Conservation (phyloP, 1,140 invertebrate genomes). For the Scaptomyza graminum region DNA sequence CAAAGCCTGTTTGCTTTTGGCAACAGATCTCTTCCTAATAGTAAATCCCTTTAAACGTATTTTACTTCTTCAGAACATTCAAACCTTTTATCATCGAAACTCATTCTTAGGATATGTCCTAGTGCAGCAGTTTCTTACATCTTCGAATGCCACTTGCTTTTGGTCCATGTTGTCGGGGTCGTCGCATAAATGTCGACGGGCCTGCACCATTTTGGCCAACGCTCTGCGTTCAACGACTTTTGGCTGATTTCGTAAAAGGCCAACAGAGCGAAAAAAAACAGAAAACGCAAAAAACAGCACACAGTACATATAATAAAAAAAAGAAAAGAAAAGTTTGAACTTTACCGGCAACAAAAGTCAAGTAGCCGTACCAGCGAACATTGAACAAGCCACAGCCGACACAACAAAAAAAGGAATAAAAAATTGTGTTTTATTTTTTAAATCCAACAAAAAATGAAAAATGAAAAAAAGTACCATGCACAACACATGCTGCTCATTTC, state of each 20-base stretch:
- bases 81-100: background rate
- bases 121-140: background rate
- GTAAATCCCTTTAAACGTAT: too few species aligned
- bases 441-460: slow-evolving; percentile 11
- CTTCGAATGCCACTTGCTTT: background rate
- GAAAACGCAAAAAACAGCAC: slow-evolving; percentile 3
- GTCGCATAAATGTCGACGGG: slow-evolving; percentile 55
- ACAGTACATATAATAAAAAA: slow-evolving; percentile 7
- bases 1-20: too few species aligned
- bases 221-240: slow-evolving; percentile 71
- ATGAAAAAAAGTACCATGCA: slow-evolving; percentile 59
- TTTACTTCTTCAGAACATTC: too few species aligned
- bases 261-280: slow-evolving; percentile 58
- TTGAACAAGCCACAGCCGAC: slow-evolving; percentile 5
- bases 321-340: slow-evolving; percentile 38
- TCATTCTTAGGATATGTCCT: background rate
- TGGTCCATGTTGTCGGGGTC: slow-evolving; percentile 8
- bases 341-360: slow-evolving; percentile 58
- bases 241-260: slow-evolving; percentile 77
- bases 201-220: slow-evolving; percentile 51
- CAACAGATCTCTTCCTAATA: too few species aligned
- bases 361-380: slow-evolving; percentile 46
- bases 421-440: slow-evolving; percentile 3
- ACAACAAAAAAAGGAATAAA: slow-evolving; percentile 21
- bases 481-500: slow-evolving; percentile 78